These are phyloP conservation scores for Sebastiscus albofasciatus DNA, from an alignment of 2,797 vertebrate species.

Conservation along the genomic window DNA sequence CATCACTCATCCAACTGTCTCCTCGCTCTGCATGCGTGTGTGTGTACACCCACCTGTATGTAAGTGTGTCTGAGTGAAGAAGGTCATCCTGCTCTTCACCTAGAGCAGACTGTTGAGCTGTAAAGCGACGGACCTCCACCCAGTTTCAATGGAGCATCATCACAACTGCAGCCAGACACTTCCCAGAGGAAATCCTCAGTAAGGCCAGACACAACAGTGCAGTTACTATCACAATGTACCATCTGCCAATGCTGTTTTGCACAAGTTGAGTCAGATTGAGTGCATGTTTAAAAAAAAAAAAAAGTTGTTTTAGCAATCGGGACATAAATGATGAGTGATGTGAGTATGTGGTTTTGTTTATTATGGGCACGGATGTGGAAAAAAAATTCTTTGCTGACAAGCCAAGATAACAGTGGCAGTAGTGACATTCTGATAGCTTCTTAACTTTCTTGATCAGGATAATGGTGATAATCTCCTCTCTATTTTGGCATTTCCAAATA, in stretches of 20 bases:
- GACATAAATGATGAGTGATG: not conserved
- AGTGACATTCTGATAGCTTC: not conserved
- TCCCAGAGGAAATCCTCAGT: slow-evolving; percentile 77
- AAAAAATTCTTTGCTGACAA: not conserved
- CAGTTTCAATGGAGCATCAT: slow-evolving; percentile 65
- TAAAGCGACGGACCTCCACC: slow-evolving; percentile 51
- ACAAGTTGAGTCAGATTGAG: slow-evolving; percentile 27
- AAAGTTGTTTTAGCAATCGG: not conserved
- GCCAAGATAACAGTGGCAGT: not conserved
- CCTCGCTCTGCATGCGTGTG: not conserved
- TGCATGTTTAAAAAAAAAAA: not conserved
- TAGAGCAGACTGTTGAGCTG: slow-evolving; percentile 34
- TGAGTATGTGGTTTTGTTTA: not conserved
- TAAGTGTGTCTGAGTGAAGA: not conserved
- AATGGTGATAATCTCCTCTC: not conserved
- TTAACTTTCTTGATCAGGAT: not conserved
- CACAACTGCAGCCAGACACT: slow-evolving; percentile 67
- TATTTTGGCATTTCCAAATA: not conserved
- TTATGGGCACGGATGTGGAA: not conserved
- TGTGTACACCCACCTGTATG: not conserved
- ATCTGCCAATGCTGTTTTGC: slow-evolving; percentile 45
- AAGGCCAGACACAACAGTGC: slow-evolving; percentile 69
- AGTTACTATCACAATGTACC: slow-evolving; percentile 53
- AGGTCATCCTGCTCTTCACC: slow-evolving; percentile 47
- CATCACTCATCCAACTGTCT: slow-evolving; percentile 2